These are phyloP conservation scores for Sarotherodon lohbergeri DNA, from an alignment of 2,113 vertebrate species.

Conservation along the genomic window DNA sequence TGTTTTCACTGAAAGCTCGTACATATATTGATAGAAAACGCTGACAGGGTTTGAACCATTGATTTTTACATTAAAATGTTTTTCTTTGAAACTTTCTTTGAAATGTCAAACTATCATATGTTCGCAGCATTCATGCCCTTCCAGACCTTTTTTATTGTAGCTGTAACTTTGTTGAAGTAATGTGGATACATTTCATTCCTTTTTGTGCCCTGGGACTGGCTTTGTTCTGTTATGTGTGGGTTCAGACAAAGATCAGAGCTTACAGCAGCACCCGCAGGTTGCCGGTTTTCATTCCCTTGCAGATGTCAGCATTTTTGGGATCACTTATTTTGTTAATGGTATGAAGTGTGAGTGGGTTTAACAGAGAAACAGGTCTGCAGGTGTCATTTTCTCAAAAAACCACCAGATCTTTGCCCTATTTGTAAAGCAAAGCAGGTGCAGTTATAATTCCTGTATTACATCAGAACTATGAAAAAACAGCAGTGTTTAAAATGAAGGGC, in stretches of 20 bases:
- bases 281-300: not conserved
- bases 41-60: not conserved
- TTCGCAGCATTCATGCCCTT: not conserved
- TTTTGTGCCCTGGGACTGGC: not conserved
- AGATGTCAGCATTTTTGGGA: not conserved
- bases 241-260: not conserved
- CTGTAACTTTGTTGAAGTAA: not conserved
- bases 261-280: not conserved
- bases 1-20: not conserved
- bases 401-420: not conserved
- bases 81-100: not conserved
- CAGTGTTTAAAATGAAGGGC: not conserved
- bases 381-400: not conserved
- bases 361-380: not conserved
- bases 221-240: not conserved
- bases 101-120: not conserved
- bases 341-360: not conserved
- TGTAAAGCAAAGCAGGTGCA: not conserved
- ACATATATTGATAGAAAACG: rapidly evolving
- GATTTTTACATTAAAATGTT: not conserved
- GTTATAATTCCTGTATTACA: not conserved
- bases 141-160: not conserved
- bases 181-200: not conserved
- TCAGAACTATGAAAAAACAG: not conserved
- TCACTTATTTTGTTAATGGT: not conserved